These are phyloP conservation scores for Leptinotarsa peninsularis DNA, from an alignment of 2,888 invertebrate genomes.

Conservation along the genomic window DNA sequence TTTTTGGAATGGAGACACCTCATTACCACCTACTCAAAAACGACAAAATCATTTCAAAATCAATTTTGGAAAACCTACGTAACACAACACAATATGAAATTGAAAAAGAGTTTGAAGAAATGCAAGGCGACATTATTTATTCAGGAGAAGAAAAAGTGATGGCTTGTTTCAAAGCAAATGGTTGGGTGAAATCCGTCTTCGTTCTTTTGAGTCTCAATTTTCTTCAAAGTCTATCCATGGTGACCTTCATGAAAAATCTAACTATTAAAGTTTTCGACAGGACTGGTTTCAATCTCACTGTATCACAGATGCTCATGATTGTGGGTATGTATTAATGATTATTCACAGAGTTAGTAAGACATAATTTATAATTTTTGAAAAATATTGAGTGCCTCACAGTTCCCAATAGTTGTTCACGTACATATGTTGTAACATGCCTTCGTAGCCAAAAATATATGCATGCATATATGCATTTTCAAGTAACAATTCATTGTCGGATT, in stretches of 20 bases:
- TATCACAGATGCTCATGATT: not conserved
- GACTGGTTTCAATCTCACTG: not conserved
- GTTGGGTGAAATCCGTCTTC: not conserved
- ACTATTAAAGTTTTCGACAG: too few relatives aligned
- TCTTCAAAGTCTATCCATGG: too few relatives aligned
- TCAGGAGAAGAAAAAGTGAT: constrained; percentile 13
- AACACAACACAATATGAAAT: not conserved
- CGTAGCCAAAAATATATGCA: too few relatives aligned
- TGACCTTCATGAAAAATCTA: too few relatives aligned
- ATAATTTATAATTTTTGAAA: not conserved
- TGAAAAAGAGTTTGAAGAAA: too few relatives aligned
- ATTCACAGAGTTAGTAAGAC: not conserved
- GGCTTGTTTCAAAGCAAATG: constrained; percentile 14
- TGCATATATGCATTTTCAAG: too few relatives aligned
- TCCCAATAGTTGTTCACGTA: too few relatives aligned
- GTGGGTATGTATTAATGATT: not conserved
- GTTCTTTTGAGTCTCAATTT: not conserved
- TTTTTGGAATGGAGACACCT: not conserved
- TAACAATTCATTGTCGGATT: too few relatives aligned
- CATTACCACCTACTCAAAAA: not conserved
- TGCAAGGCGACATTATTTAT: not conserved
- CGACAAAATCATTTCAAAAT: not conserved
- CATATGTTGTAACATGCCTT: too few relatives aligned
- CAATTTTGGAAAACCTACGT: not conserved
- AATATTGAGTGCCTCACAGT: too few relatives aligned